Base-by-base conservation (phyloP, 2,113 vertebrate genomes). In the Hippolais icterina region DNA sequence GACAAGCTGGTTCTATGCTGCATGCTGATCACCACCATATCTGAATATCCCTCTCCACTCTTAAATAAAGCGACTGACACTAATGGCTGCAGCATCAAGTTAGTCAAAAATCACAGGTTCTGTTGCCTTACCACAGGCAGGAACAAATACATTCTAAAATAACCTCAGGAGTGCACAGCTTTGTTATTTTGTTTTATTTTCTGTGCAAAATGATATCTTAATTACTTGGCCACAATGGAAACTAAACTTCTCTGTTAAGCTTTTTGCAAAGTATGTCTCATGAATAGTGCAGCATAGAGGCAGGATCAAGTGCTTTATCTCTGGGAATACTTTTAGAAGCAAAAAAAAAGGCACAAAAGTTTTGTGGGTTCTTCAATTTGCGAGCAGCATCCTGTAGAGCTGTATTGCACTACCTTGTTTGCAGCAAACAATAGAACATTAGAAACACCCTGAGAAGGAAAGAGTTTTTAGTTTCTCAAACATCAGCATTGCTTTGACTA, bases 321-420 rank as follows among this genome's bases (percentile, higher is more conserved):
- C n/a, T 46, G 69, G 68, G 29, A 84, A 70, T 37, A 25, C 13
- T 74, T 89, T 41, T 53, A 69, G 28, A 18, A 41, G 59, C 52
- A 54, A 29, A 59, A 12, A 52, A 35, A 54, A 56, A 60, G 12
- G 12, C 42, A 20, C 31, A 46, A 22, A 66, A 13, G 9, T 77
- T 94, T 92, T 85, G 69, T 89, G 44, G 14, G 54, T 54, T 91
- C 56, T 95, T 93, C 37, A 66, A 17, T 75, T 92, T 89, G 23
- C 61, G 80, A 77, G 64, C 39, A 70, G 35, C 28, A 66, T 87
- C 50, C 69, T 8, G 1, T 50, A 42, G 33, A 87, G 50, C 19
- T 84, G 5, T 37, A 28, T 41, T 35, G 13, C 11, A 83, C 35
- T 75, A 27, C 23, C 23, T 64, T 71, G 12, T 50, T 79, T 66